Evolutionary conservation across 2,797 vertebrate genomes (phyloP).

Genomic region (Epinephelus coioides): DNA sequence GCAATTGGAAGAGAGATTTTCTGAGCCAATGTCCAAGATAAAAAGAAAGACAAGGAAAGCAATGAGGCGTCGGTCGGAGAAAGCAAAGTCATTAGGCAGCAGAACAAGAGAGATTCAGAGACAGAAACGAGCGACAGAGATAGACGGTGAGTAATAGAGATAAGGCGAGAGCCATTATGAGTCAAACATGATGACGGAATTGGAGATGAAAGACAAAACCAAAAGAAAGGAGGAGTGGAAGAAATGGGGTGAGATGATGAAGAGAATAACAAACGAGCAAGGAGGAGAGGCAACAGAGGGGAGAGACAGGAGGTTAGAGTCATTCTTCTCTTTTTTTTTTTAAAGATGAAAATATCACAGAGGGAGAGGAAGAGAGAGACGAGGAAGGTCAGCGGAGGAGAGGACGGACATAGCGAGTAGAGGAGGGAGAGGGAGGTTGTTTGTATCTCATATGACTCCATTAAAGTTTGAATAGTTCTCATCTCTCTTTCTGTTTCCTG

Average conservation of each 20-base stretch:
- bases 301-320: constrained; percentile 35
- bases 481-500: constrained; percentile 48
- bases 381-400: constrained; percentile 53
- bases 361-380: constrained; percentile 22
- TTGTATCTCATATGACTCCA: constrained; percentile 63
- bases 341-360: constrained; percentile 57
- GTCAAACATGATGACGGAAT: constrained; percentile 49
- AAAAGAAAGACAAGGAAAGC: neutral
- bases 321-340: neutral
- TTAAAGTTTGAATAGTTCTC: constrained; percentile 71
- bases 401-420: constrained; percentile 18
- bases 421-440: constrained; percentile 32
- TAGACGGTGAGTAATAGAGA: constrained; percentile 54
- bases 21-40: constrained; percentile 6
- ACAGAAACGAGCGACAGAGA: constrained; percentile 33
- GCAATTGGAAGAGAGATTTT: neutral
- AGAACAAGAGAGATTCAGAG: constrained; percentile 42
- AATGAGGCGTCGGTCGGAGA: neutral
- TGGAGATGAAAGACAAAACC: constrained; percentile 47
- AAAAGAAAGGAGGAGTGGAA: constrained; percentile 29
- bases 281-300: constrained; percentile 16
- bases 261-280: constrained; percentile 50
- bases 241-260: constrained; percentile 48
- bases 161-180: constrained; percentile 33
- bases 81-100: constrained; percentile 19